Evolutionary conservation across 2,888 invertebrate genomes (phyloP), one percentile per base, ranked within the genome.

Genomic region (Philereme vetulata): DNA sequence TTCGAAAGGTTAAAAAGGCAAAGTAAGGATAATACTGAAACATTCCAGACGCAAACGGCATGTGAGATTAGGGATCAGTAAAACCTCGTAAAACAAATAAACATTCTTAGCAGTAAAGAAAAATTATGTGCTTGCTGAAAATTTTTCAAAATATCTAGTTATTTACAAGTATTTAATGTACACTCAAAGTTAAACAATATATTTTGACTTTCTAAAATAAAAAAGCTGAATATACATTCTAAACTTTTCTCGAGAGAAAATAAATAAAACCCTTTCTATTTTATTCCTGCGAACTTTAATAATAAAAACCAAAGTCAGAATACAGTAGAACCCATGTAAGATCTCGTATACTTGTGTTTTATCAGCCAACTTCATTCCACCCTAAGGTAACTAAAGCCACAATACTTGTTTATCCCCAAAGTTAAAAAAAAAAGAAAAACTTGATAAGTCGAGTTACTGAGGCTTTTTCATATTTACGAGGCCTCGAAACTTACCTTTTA

Each of bases 401-500:
- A 75, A 72, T 74, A 74, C 77, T 77, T 76, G 76, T 72, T 76
- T 75, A 74, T 72, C 68, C 65, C 56, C 48, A 63, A 71, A 75
- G 67, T 77, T 72, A 32, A 60, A 60, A 64, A 64, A 58, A 36
- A 38, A 48, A 57, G 51, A 56, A 47, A 44, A 72, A 68, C 65
- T 59, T 58, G 65, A 51, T 58, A 65, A 71, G 63, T 72, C 72
- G 57, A 71, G 65, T 67, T 72, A 70, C 49, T 60, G n/a, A 58
- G 58, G 62, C 65, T 70, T 72, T 76, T 72, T 73, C 58, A 72
- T 74, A 72, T 75, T 73, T 62, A 66, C 67, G 64, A 66, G 65
- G 53, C 66, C 65, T 59, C 52, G 53, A 74, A 82, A 82, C 81
- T 82, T 81, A 70, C 72, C 79, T 81, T 77, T 84, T 82, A 81